Percentiles rank a stretch among this genome's conserved stretches.
These are phyloP conservation scores for Drosophila pachea DNA, from an alignment of 1,140 invertebrate species.

Conservation along the genomic window DNA sequence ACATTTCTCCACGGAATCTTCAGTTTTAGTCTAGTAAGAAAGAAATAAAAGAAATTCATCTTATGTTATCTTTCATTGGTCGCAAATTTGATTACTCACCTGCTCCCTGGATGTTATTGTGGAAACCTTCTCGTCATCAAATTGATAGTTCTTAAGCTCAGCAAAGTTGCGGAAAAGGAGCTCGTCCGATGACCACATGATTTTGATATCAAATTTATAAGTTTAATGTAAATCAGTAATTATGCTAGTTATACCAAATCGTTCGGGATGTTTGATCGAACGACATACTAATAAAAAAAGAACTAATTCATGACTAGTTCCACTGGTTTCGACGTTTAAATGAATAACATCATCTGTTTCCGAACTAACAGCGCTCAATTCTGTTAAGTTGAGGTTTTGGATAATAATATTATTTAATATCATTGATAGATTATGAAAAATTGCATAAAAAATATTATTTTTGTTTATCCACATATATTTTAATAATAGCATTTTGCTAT, in stretches of 20 bases:
- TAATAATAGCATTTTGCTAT: too few species aligned
- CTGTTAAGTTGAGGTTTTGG: too few species aligned
- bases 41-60: slow-evolving; percentile 56
- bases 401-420: too few species aligned
- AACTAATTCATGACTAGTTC: background rate
- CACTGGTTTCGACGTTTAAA: background rate
- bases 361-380: background rate
- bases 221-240: slow-evolving; percentile 29
- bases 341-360: slow-evolving; percentile 20
- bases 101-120: slow-evolving; percentile 82
- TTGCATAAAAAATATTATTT: too few species aligned
- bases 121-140: slow-evolving; percentile 79
- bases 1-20: slow-evolving; percentile 83
- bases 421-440: too few species aligned
- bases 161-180: slow-evolving; percentile 65
- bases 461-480: too few species aligned
- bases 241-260: slow-evolving; percentile 6
- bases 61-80: slow-evolving; percentile 20
- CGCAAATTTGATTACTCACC: slow-evolving; percentile 76
- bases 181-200: slow-evolving; percentile 56
- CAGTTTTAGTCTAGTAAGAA: slow-evolving; percentile 82
- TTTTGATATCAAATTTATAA: slow-evolving; percentile 15
- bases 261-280: slow-evolving; percentile 5
- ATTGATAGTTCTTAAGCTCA: slow-evolving; percentile 63
- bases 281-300: background rate